phyloP scores from a whole-genome alignment of 64 coral and sea anemone species.

The Dendrophyllia cribrosa region DNA sequence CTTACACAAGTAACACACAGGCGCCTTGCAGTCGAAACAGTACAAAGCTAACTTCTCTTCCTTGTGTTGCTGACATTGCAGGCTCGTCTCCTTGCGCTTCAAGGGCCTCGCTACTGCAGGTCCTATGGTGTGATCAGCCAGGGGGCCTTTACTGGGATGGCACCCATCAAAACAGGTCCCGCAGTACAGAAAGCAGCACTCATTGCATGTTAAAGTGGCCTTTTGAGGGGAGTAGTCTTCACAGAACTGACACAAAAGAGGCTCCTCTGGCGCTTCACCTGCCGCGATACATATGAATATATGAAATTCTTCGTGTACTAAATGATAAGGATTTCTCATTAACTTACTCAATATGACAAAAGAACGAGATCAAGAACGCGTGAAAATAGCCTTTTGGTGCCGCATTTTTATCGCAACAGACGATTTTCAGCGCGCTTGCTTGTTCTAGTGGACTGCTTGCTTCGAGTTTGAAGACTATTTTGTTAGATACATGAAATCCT shows the following conservation, averaged over 20 bases:
- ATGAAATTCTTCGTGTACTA: not conserved
- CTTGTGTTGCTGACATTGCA: slow-evolving; percentile 66
- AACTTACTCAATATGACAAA: too few relatives aligned
- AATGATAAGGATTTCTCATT: too few relatives aligned
- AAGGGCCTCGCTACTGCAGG: slow-evolving; percentile 67
- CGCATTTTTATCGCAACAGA: too few relatives aligned
- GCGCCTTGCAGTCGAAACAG: slow-evolving; percentile 73
- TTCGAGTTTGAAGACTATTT: too few relatives aligned
- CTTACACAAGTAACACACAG: slow-evolving; percentile 87
- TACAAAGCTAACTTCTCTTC: slow-evolving; percentile 78
- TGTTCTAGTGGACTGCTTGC: too few relatives aligned
- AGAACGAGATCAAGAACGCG: too few relatives aligned
- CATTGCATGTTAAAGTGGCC: slow-evolving; percentile 80
- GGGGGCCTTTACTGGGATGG: slow-evolving; percentile 86
- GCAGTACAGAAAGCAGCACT: slow-evolving; percentile 85
- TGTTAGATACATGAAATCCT: too few relatives aligned
- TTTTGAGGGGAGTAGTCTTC: slow-evolving; percentile 81
- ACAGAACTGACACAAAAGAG: slow-evolving; percentile 88
- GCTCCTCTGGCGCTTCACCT: slow-evolving; percentile 55
- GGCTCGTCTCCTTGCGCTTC: slow-evolving; percentile 69
- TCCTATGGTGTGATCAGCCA: slow-evolving; percentile 79
- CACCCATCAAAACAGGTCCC: slow-evolving; percentile 81
- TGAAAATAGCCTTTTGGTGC: too few relatives aligned
- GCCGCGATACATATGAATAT: not conserved
- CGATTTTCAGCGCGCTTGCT: too few relatives aligned